These are phyloP conservation scores for Cactoblastis cactorum DNA, from an alignment of 2,888 invertebrate species.

Conservation along the genomic window DNA sequence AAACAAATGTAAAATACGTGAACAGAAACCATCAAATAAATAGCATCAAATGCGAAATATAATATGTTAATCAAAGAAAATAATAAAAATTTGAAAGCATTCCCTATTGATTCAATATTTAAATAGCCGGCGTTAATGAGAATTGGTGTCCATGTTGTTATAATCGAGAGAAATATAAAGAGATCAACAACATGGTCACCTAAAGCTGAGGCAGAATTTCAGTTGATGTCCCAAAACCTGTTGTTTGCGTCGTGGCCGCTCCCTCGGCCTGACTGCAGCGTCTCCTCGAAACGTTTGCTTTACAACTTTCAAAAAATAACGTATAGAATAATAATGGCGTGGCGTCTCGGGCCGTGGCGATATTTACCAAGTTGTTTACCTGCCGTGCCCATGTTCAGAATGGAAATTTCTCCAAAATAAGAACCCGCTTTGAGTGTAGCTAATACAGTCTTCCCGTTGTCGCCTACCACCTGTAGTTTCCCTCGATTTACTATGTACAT, in stretches of 20 bases:
- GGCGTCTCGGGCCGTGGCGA: slow-evolving; percentile 81
- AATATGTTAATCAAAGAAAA: slow-evolving; percentile 34
- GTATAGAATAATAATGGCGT: slow-evolving; percentile 73
- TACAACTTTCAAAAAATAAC: slow-evolving; percentile 63
- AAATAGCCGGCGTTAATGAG: slow-evolving; percentile 50
- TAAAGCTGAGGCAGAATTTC: slow-evolving; percentile 39
- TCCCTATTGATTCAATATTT: slow-evolving; percentile 50
- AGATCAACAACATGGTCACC: slow-evolving; percentile 19
- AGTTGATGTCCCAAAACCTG: slow-evolving; percentile 74
- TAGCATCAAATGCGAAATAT: slow-evolving; percentile 45
- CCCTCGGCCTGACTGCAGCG: slow-evolving; percentile 79
- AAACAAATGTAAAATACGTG: slow-evolving; percentile 39
- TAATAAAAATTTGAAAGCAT: slow-evolving; percentile 54
- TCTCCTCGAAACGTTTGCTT: slow-evolving; percentile 76
- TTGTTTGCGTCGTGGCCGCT: slow-evolving; percentile 70
- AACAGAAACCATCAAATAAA: slow-evolving; percentile 43
- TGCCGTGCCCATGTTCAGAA: slow-evolving; percentile 99
- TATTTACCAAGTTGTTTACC: slow-evolving; percentile 98
- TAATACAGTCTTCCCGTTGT: slow-evolving; percentile 96
- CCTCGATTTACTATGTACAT: slow-evolving; percentile 99
- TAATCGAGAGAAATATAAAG: slow-evolving; percentile 5
- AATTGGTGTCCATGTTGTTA: slow-evolving; percentile 32
- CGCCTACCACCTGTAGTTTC: slow-evolving; percentile 95
- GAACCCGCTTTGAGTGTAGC: slow-evolving; percentile 99
- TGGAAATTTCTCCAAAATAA: slow-evolving; percentile 99